These are phyloP conservation scores for Lycaon pictus DNA, from an alignment of 2,113 vertebrate species.

Conservation along the genomic window DNA sequence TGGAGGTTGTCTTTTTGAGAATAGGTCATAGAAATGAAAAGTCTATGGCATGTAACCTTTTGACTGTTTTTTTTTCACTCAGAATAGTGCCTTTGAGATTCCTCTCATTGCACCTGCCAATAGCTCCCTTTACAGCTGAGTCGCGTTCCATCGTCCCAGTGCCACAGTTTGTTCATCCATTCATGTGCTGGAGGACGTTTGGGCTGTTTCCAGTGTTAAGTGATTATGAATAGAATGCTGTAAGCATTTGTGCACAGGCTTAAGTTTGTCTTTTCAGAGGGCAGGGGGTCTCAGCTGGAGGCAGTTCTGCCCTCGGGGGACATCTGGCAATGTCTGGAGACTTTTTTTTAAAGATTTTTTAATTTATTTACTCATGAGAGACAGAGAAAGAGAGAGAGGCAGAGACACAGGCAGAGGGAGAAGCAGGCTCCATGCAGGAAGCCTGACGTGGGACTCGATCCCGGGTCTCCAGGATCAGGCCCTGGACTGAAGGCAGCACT, in stretches of 20 bases:
- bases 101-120: rapidly evolving
- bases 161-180: neutral
- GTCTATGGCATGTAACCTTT: neutral
- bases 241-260: neutral
- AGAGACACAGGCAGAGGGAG: too few species aligned
- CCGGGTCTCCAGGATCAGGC: too few species aligned
- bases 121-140: neutral
- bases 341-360: too few species aligned
- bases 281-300: neutral
- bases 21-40: neutral
- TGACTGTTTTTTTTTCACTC: neutral
- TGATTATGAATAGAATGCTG: neutral
- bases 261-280: neutral
- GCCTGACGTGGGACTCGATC: too few species aligned
- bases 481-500: too few species aligned
- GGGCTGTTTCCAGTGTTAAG: neutral
- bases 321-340: neutral
- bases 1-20: neutral
- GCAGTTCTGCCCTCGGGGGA: neutral
- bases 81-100: neutral
- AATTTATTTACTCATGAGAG: too few species aligned
- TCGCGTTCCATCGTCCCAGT: rapidly evolving
- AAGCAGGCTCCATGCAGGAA: too few species aligned
- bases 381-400: too few species aligned
- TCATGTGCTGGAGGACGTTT: neutral